Percentiles rank a stretch among this genome's conserved stretches.
Conservation (phyloP, 2,113 vertebrate species). For the Garra rufa region DNA sequence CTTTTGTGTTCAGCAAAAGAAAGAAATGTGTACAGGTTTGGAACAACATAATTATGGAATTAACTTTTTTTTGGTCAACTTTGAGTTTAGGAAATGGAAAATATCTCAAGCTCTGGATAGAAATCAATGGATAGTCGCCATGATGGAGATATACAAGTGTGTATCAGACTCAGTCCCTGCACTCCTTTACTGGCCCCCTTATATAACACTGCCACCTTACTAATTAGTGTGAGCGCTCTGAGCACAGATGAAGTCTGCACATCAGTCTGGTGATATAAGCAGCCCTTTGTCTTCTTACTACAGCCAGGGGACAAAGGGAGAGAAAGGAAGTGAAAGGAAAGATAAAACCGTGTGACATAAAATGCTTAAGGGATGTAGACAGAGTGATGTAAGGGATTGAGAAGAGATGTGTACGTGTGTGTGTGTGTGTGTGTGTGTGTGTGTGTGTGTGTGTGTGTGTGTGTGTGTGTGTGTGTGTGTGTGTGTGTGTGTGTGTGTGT, state of each 20-base stretch:
- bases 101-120: neutral
- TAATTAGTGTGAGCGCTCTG: slow-evolving; percentile 38
- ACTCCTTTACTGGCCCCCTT: slow-evolving; percentile 18
- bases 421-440: neutral
- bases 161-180: neutral
- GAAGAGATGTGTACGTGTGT: neutral
- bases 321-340: slow-evolving; percentile 18
- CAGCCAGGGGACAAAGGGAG: slow-evolving; percentile 27
- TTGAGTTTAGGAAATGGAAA: neutral
- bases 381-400: slow-evolving; percentile 34
- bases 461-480: neutral
- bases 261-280: slow-evolving; percentile 50
- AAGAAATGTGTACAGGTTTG: neutral
- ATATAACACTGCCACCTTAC: slow-evolving; percentile 49
- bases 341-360: slow-evolving; percentile 12
- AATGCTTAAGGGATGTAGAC: slow-evolving; percentile 29
- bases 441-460: neutral
- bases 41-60: neutral
- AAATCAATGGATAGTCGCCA: neutral
- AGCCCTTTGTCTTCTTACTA: slow-evolving; percentile 41
- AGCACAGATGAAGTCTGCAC: slow-evolving; percentile 41
- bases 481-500: neutral
- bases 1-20: neutral
- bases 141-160: neutral
- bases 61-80: neutral